Conservation (phyloP, 2,113 vertebrate genomes). For the Vidua chalybeata region DNA sequence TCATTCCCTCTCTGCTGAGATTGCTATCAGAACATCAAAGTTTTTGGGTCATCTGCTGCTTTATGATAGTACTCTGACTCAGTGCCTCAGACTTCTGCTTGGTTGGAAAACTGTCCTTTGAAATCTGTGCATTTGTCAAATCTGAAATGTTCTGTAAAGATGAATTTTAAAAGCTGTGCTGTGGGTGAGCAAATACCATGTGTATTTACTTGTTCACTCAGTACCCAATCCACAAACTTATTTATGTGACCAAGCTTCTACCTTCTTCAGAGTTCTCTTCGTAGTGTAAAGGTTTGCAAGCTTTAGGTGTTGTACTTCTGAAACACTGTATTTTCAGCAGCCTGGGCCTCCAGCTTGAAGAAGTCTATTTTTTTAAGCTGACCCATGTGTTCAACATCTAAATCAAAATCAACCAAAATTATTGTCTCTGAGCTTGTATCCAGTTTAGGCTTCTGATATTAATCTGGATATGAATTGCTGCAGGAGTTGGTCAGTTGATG, state of each 20-base stretch:
- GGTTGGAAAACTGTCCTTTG: neutral
- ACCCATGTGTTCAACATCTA: neutral
- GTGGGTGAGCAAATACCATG: accelerated
- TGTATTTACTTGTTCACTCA: neutral
- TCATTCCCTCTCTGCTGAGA: neutral
- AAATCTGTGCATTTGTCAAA: neutral
- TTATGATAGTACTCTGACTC: neutral
- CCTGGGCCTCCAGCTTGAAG: neutral
- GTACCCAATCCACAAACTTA: neutral
- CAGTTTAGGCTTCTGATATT: neutral
- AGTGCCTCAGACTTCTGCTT: neutral
- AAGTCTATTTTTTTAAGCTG: neutral
- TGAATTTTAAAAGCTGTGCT: neutral
- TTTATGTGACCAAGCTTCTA: neutral
- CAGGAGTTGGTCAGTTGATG: neutral
- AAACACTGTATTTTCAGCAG: neutral
- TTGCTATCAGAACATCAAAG: neutral
- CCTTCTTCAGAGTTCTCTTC: neutral
- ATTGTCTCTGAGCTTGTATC: neutral
- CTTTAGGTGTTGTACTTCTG: neutral
- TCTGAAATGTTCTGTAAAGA: neutral
- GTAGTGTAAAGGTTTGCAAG: neutral
- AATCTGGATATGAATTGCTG: neutral
- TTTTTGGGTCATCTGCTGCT: neutral
- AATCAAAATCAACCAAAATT: neutral